Percentiles rank a stretch among this genome's conserved stretches.
Evolutionary conservation across 2,113 vertebrate species (phyloP).

Genomic region (Cyanoramphus novaezelandiae): DNA sequence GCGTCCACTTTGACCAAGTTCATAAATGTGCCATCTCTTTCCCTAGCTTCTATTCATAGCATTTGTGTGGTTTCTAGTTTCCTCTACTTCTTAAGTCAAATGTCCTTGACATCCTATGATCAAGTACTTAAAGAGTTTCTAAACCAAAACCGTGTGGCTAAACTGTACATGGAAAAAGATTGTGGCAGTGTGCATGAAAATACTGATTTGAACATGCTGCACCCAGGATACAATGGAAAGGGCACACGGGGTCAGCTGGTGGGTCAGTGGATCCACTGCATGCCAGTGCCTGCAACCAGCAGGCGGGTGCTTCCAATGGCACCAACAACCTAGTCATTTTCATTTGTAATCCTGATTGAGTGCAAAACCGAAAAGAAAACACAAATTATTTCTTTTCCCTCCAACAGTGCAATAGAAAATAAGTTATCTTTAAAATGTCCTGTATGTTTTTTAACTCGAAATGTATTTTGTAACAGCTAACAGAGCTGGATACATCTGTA

Average conservation of each 20-base stretch:
- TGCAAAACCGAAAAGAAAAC: not conserved
- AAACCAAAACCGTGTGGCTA: not conserved
- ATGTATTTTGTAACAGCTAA: not conserved
- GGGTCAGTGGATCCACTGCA: not conserved
- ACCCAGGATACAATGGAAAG: not conserved
- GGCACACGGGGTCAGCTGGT: not conserved
- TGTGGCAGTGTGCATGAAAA: not conserved
- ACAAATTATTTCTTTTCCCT: not conserved
- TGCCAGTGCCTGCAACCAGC: not conserved
- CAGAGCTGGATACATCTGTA: not conserved
- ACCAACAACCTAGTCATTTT: not conserved
- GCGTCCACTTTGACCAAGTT: slow-evolving; percentile 65
- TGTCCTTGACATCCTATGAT: slow-evolving; percentile 54
- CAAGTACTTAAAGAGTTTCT: slow-evolving; percentile 42
- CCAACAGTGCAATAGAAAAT: not conserved
- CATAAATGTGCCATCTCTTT: slow-evolving; percentile 44
- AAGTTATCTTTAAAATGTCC: not conserved
- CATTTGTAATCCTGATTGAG: not conserved
- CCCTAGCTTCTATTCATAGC: slow-evolving; percentile 72
- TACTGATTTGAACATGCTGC: not conserved
- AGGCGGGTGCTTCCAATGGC: not conserved
- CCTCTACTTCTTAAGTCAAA: slow-evolving; percentile 46
- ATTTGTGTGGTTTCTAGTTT: slow-evolving; percentile 68
- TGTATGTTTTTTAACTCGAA: not conserved
- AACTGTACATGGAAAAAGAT: not conserved